Conservation (phyloP, 1,140 invertebrate genomes). For the Rhysida immarginata region DNA sequence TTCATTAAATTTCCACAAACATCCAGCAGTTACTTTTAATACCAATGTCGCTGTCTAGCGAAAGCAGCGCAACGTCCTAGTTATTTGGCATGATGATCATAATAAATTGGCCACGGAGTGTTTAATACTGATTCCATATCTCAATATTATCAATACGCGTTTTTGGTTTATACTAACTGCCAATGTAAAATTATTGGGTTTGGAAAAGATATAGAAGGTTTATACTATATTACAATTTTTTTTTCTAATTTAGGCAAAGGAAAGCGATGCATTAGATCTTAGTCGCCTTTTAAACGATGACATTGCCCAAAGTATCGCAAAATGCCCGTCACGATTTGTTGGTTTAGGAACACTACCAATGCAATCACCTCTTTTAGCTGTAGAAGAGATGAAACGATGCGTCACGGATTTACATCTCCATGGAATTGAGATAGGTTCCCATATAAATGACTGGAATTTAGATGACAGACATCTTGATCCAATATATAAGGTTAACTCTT, state of each 20-base stretch:
- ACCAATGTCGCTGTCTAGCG: too few species aligned
- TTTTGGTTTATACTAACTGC: too few species aligned
- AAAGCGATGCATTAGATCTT: slow-evolving; percentile 37
- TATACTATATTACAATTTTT: too few species aligned
- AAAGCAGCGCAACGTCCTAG: too few species aligned
- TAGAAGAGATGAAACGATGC: slow-evolving; percentile 38
- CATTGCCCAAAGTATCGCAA: slow-evolving; percentile 31
- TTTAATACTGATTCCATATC: too few species aligned
- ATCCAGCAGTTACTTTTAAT: too few species aligned
- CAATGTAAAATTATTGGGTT: too few species aligned
- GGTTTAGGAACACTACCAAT: slow-evolving; percentile 43
- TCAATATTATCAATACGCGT: too few species aligned
- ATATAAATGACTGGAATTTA: slow-evolving; percentile 44
- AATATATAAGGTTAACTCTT: slow-evolving; percentile 40
- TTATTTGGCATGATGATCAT: too few species aligned
- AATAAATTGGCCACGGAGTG: too few species aligned
- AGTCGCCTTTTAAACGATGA: slow-evolving; percentile 40
- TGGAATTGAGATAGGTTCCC: slow-evolving; percentile 43
- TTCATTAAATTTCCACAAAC: too few species aligned
- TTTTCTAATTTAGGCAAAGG: slow-evolving; percentile 34
- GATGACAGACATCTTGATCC: slow-evolving; percentile 38
- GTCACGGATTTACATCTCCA: slow-evolving; percentile 34
- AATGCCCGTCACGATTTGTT: slow-evolving; percentile 35
- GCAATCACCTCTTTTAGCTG: slow-evolving; percentile 38
- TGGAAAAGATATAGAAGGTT: too few species aligned